Base-by-base conservation (phyloP, 2,113 vertebrate genomes). In the Rutilus rutilus region DNA sequence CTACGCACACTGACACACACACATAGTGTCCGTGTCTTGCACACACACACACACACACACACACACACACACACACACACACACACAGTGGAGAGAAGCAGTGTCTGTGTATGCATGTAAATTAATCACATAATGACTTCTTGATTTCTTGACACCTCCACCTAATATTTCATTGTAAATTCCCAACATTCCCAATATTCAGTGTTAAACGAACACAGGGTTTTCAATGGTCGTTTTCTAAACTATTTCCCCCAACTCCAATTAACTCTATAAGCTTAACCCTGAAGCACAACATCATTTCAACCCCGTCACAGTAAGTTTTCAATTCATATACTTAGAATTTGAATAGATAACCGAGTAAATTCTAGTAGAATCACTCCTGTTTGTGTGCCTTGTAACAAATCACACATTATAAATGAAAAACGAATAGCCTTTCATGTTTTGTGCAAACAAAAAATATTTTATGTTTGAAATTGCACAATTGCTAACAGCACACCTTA, bases 61-160 rank as follows among this genome's bases (percentile, higher is more conserved):
- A 39, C 33, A 71, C 33, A 93, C 91, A 92, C 91, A 88, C 91
- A 93, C 91, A 71, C 45, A 60, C 75, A 52, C 2, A 74, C 65
- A 39, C 33, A 71, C 36, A 71, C 19, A 71, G 6, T 54, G 17
- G 19, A 71, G 33, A 23, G 19, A 9, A 71, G 67, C 19, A 42
- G 19, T 42, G 67, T 36, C 19, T 42, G 33, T 71, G 9, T 23
- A 42, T 42, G 67, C 19, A 71, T 71, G 67, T 39, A 71, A 54
- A 23, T 71, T 5, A 71, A 39, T 39, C 67, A 39, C 67, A 71
- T 42, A 23, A 23, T 23, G 8, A 71, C 33, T 69, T 69, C 17
- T 39, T 71, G 67, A 71, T 36, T 19, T 71, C 36, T 71, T 71
- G 36, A 71, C 33, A 23, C 67, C 33, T 80, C 17, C 30, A 36